These are phyloP conservation scores for Atherix ibis DNA, from an alignment of 2,888 invertebrate species.

Conservation along the genomic window DNA sequence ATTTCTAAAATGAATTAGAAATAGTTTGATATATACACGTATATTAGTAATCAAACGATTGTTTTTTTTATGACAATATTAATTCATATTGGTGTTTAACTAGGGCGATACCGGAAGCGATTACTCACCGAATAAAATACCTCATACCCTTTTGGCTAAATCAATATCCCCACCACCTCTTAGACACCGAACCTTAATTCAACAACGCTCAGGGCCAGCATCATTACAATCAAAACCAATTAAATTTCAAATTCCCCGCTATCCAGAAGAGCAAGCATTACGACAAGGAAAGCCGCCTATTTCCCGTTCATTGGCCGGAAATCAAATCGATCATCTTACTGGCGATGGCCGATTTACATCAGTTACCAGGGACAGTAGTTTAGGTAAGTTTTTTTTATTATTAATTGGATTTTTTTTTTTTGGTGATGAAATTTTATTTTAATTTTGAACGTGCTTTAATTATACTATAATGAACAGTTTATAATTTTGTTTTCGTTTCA, in stretches of 20 bases:
- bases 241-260: constrained; percentile 32
- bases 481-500: constrained; percentile 10
- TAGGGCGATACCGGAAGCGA: constrained; percentile 52
- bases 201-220: constrained; percentile 32
- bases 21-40: too few relatives aligned
- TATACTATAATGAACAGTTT: too few relatives aligned
- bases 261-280: constrained; percentile 26
- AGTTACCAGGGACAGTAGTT: constrained; percentile 30
- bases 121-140: constrained; percentile 42
- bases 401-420: too few relatives aligned
- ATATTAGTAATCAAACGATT: too few relatives aligned
- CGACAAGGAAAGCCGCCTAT: constrained; percentile 15
- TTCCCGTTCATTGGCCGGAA: constrained; percentile 18
- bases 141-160: constrained; percentile 32
- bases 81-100: too few relatives aligned
- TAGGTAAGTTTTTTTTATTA: constrained; percentile 28
- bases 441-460: too few relatives aligned
- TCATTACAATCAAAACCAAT: constrained; percentile 28
- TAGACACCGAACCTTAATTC: constrained; percentile 31
- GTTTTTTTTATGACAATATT: too few relatives aligned
- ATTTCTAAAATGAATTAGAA: too few relatives aligned
- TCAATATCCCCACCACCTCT: constrained; percentile 34
- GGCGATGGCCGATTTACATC: constrained; percentile 13
- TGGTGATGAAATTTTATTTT: too few relatives aligned
- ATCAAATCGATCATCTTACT: constrained; percentile 18